A percentile compares a stretch with the other conserved stretches of the same genome.
Conservation (phyloP, 2,888 invertebrate species). For the Aspidiotus rigidus region DNA sequence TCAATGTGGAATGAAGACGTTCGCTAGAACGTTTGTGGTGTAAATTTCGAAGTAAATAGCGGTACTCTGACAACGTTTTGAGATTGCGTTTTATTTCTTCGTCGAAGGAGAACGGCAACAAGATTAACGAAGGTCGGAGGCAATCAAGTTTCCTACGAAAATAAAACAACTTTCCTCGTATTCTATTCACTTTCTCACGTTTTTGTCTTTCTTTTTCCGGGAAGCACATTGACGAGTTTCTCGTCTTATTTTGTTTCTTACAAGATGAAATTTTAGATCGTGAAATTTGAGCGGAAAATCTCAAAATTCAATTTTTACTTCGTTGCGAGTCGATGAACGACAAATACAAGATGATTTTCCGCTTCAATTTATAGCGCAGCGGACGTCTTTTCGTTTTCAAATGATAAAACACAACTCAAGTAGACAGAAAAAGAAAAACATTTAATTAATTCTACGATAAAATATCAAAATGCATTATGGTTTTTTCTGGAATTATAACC, state of each 20-base stretch:
- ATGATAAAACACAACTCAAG: not conserved
- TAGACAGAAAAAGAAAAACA: not conserved
- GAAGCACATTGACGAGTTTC: too few relatives aligned
- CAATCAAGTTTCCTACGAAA: too few relatives aligned
- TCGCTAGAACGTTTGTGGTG: conserved; percentile 9
- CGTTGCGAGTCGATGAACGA: not conserved
- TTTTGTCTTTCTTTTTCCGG: too few relatives aligned
- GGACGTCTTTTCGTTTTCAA: not conserved
- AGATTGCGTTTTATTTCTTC: not conserved
- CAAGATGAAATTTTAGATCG: too few relatives aligned
- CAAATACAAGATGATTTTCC: too few relatives aligned
- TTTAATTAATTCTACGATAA: conserved; percentile 28
- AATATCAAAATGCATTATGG: conserved; percentile 26
- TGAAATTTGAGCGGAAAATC: not conserved
- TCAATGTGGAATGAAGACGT: conserved; percentile 3
- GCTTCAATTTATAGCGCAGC: too few relatives aligned
- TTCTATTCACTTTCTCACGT: too few relatives aligned
- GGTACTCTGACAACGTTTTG: not conserved
- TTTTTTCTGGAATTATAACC: conserved; percentile 11
- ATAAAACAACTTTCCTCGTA: too few relatives aligned
- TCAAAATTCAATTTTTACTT: not conserved
- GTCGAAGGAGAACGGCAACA: too few relatives aligned
- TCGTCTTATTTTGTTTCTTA: too few relatives aligned
- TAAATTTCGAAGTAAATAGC: conserved; percentile 1
- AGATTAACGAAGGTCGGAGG: too few relatives aligned